These are phyloP conservation scores for Acrobasis repandana DNA, from an alignment of 2,888 invertebrate genomes.

Conservation along the genomic window DNA sequence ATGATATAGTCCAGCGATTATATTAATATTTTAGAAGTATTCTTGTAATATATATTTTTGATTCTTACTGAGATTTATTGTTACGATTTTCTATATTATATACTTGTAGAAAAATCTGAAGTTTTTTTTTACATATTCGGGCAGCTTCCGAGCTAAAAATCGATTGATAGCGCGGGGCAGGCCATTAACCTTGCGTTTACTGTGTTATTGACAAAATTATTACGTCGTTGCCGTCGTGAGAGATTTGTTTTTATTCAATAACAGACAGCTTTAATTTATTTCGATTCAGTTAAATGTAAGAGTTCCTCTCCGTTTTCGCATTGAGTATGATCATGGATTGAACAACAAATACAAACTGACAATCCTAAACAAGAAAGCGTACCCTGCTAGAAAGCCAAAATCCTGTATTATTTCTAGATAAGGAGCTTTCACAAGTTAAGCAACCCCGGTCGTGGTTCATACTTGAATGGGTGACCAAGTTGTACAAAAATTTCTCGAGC, in stretches of 20 bases:
- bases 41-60: no score
- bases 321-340: no score
- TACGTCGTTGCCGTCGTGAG: background rate
- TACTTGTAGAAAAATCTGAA: background rate
- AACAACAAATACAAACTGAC: no score
- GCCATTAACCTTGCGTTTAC: slow-evolving; percentile 5
- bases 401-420: no score
- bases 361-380: no score
- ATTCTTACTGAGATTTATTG: background rate
- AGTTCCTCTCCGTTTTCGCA: slow-evolving; percentile 4
- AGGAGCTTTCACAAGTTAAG: no score
- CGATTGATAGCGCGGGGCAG: slow-evolving; percentile 2
- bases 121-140: background rate
- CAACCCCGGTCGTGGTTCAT: no score
- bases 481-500: no score
- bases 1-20: no score
- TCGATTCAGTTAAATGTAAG: background rate
- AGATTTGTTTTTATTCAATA: background rate
- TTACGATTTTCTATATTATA: background rate
- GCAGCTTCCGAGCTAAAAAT: slow-evolving; percentile 1
- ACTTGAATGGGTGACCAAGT: no score
- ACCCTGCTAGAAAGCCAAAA: no score
- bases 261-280: background rate
- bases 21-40: background rate
- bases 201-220: background rate